phyloP scores from a whole-genome alignment of 2,797 vertebrate species.

The Pygocentrus nattereri region DNA sequence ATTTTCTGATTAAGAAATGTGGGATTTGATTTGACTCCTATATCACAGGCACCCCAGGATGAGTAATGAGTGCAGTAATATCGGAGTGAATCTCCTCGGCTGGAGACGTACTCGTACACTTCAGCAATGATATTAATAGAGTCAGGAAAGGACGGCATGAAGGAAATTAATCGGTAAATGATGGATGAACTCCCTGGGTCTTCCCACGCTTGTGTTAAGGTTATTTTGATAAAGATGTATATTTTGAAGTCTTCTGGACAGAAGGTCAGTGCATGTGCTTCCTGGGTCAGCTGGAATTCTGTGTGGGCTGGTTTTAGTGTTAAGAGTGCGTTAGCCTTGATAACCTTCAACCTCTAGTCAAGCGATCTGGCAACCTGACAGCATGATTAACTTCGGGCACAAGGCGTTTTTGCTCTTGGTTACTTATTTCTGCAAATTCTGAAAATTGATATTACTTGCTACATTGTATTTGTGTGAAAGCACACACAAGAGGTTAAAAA shows the following conservation, averaged over 20 bases:
- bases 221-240: conserved; percentile 82
- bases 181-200: conserved; percentile 77
- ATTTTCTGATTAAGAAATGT: conserved; percentile 63
- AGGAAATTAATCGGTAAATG: conserved; percentile 81
- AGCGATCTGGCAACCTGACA: background rate
- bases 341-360: conserved; percentile 1
- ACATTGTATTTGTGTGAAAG: background rate
- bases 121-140: conserved; percentile 80
- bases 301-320: conserved; percentile 65
- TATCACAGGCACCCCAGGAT: conserved; percentile 68
- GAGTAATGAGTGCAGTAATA: conserved; percentile 82
- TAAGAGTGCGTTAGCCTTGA: conserved; percentile 7
- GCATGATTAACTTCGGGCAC: background rate
- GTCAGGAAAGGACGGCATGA: conserved; percentile 76
- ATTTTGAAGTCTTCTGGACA: conserved; percentile 78
- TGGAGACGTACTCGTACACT: conserved; percentile 68
- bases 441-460: conserved; percentile 6
- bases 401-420: background rate
- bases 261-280: conserved; percentile 80
- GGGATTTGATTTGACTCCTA: conserved; percentile 51
- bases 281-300: conserved; percentile 75
- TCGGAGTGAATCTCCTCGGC: conserved; percentile 79
- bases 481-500: too few relatives aligned
- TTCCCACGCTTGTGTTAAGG: conserved; percentile 80
- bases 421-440: background rate